Conservation (phyloP, 2,888 invertebrate species). For the Ommatoiulus sabulosus region DNA sequence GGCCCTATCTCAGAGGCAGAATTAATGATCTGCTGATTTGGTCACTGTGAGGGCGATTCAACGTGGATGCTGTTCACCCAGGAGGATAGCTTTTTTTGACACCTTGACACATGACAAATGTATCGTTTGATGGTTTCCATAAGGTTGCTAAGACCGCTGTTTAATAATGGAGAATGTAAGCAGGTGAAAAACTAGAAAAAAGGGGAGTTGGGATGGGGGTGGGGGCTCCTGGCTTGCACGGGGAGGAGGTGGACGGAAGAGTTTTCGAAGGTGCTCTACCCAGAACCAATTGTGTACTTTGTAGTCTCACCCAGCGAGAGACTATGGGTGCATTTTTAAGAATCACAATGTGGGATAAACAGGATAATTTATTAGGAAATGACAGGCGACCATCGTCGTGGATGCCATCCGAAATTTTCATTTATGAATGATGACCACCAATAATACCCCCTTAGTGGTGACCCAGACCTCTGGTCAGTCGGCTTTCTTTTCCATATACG, state of each 20-base stretch:
- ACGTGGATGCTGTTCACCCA: conserved; percentile 54
- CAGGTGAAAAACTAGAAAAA: conserved; percentile 41
- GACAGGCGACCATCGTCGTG: conserved; percentile 52
- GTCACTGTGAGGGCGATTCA: conserved; percentile 55
- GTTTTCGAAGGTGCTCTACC: conserved; percentile 50
- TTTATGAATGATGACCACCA: conserved; percentile 49
- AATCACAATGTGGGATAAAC: conserved; percentile 52
- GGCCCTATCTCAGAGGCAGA: background rate
- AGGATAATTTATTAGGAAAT: conserved; percentile 54
- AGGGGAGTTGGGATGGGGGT: conserved; percentile 49
- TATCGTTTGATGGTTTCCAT: conserved; percentile 56
- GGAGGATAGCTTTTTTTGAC: conserved; percentile 54
- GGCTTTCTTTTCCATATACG: conserved; percentile 1
- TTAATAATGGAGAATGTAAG: conserved; percentile 50
- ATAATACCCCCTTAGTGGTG: conserved; percentile 47
- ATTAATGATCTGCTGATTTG: conserved; percentile 55
- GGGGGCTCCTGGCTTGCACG: conserved; percentile 13
- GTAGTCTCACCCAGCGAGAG: conserved; percentile 53
- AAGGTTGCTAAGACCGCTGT: conserved; percentile 53
- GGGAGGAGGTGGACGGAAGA: conserved; percentile 52
- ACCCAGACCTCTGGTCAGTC: conserved; percentile 48
- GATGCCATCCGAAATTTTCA: conserved; percentile 50
- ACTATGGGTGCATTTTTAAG: conserved; percentile 52
- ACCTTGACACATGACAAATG: conserved; percentile 56
- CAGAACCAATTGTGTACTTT: conserved; percentile 54